A percentile compares a stretch with the other conserved stretches of the same genome.
Conservation (phyloP, 1,140 invertebrate genomes). For the Sitobion miscanthi region DNA sequence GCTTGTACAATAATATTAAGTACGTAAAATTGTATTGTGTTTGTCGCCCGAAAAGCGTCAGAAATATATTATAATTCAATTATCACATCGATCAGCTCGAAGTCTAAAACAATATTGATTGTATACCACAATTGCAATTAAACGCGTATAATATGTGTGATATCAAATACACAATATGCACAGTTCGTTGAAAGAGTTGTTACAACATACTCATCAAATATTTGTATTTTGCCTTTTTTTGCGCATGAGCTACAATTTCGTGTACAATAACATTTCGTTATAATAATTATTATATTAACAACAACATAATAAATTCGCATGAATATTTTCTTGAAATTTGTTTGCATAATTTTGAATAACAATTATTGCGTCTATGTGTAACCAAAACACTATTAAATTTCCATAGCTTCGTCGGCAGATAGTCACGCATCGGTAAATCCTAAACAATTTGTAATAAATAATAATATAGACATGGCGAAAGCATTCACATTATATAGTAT, state of each 20-base stretch:
- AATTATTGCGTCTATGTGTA: neutral
- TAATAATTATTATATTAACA: neutral
- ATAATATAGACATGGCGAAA: neutral
- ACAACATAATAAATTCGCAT: neutral
- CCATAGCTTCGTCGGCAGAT: neutral
- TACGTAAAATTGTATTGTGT: neutral
- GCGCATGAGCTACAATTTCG: neutral
- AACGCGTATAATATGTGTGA: neutral
- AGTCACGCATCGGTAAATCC: neutral
- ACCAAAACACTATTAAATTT: neutral
- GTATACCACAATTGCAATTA: neutral
- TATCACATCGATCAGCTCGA: neutral
- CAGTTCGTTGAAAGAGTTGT: neutral
- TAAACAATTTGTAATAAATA: neutral
- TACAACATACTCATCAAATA: neutral
- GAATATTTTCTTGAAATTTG: slow-evolving; percentile 10
- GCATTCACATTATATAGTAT: neutral
- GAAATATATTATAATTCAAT: neutral
- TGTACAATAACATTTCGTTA: neutral
- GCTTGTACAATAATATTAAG: too few species aligned
- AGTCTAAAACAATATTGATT: neutral
- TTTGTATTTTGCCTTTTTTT: neutral
- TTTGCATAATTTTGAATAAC: slow-evolving; percentile 5
- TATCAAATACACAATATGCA: neutral
- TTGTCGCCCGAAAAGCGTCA: neutral